Evolutionary conservation across 1,140 invertebrate species (phyloP).

Genomic region (Bombus impatiens): DNA sequence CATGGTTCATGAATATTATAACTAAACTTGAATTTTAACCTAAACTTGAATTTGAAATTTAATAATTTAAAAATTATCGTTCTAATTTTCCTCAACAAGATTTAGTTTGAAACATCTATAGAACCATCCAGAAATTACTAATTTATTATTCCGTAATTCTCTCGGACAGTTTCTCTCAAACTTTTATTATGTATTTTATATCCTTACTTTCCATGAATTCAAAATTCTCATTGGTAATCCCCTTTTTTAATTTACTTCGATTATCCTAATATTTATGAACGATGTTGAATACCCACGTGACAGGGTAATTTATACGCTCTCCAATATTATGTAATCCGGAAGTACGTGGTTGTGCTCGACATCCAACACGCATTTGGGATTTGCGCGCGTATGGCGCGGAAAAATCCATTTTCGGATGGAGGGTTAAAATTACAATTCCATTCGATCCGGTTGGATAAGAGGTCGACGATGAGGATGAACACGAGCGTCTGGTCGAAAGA

Average conservation of each 20-base stretch:
- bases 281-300: background rate
- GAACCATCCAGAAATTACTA: no score
- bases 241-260: background rate
- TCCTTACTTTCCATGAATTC: no score
- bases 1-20: no score
- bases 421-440: conserved; percentile 37
- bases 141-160: no score
- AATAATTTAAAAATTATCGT: no score
- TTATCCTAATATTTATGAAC: background rate
- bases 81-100: background rate
- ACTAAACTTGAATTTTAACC: no score
- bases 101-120: background rate
- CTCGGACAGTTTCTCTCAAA: no score
- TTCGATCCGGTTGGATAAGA: conserved; percentile 26
- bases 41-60: no score
- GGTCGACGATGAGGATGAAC: background rate
- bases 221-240: no score
- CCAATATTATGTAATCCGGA: background rate
- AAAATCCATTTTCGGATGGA: background rate
- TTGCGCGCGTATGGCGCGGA: background rate
- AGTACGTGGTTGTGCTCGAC: background rate
- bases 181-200: no score
- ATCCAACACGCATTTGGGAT: background rate
- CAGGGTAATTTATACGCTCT: background rate
- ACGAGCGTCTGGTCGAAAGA: background rate